Base-by-base conservation (phyloP, 1,140 invertebrate genomes). In the Whitmania pigra region DNA sequence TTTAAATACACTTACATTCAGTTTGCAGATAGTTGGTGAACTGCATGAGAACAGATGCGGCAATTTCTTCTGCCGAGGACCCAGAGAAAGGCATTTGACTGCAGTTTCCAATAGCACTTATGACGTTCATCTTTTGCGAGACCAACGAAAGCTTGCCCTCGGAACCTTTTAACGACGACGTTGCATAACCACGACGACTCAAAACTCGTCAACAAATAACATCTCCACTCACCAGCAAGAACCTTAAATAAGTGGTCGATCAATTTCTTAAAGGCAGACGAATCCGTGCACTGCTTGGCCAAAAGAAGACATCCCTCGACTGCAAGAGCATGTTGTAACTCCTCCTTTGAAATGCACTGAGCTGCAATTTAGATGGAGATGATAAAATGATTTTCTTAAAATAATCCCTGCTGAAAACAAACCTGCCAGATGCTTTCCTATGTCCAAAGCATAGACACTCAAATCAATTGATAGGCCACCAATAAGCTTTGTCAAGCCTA, bases 61-160 rank as follows among this genome's bases (percentile, higher is more conserved):
- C 86, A 71, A 94, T 81, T 73, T 83, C 80, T 73, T 86, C 82
- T 36, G 82, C 71, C 0, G 87, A 78, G 68, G 86, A 84, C 9
- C 85, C 86, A 22, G 83, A 80, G 18, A 91, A 87, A 15, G 84
- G 83, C 78, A 93, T 89, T 71, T 86, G 86, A 77, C 88, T 90
- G 43, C 94, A 84, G 78, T 88, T 88, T 31, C 91, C 90, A 71
- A 91, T 88, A 31, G 88, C 91, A 43, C 77, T 87, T 25, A 96
- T 81, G n/a, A 96, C 88, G 72, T 89, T 89, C 17, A 93, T 88
- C 81, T 94, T 91, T 78, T 95, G 91, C 71, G 89, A 88, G 11
- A 88, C 87, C 20, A 94, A 87, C 7, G 91, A 93, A 53, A 97
- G 84, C 81, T 96, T 97, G 5, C 93, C 93, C 80, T 94, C 89